phyloP scores from a whole-genome alignment of 1,140 invertebrate species.

The Hylyphantes graminicola region DNA sequence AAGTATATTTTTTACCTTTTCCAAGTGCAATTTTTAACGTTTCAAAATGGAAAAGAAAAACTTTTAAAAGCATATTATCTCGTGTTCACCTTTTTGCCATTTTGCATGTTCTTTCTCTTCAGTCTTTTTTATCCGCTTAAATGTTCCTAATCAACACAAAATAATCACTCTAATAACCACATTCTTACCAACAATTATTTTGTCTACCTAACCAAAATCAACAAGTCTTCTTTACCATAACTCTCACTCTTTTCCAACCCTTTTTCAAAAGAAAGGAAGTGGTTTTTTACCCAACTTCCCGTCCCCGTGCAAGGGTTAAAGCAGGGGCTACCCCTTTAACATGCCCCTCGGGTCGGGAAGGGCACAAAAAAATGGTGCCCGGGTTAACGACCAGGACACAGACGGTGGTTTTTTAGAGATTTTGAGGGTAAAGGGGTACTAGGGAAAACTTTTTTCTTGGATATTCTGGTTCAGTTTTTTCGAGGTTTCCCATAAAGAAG shows the following conservation, averaged over 20 bases:
- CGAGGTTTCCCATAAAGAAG: background rate
- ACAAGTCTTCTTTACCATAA: background rate
- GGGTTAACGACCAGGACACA: slow-evolving; percentile 52
- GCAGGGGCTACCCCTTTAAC: slow-evolving; percentile 21
- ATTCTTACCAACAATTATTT: too few relatives aligned
- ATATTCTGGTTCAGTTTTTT: slow-evolving; percentile 6
- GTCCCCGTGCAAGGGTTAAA: slow-evolving; percentile 15
- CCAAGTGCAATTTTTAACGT: too few relatives aligned
- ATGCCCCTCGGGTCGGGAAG: slow-evolving; percentile 18
- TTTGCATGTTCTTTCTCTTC: too few relatives aligned
- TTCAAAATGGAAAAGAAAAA: too few relatives aligned
- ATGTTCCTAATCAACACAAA: too few relatives aligned
- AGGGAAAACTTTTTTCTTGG: background rate
- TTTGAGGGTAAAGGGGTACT: slow-evolving; percentile 40
- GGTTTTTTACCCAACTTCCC: slow-evolving; percentile 30
- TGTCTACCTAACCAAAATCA: background rate
- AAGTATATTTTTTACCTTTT: too few relatives aligned
- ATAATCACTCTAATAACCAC: too few relatives aligned
- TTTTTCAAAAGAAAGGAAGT: slow-evolving; percentile 32
- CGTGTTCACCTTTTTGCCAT: too few relatives aligned
- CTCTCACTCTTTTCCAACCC: slow-evolving; percentile 32
- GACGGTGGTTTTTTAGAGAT: background rate
- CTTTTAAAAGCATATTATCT: too few relatives aligned
- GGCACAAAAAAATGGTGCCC: slow-evolving; percentile 39
- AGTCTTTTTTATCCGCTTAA: too few relatives aligned